phyloP scores from a whole-genome alignment of 2,113 vertebrate genomes.

The Sardina pilchardus region DNA sequence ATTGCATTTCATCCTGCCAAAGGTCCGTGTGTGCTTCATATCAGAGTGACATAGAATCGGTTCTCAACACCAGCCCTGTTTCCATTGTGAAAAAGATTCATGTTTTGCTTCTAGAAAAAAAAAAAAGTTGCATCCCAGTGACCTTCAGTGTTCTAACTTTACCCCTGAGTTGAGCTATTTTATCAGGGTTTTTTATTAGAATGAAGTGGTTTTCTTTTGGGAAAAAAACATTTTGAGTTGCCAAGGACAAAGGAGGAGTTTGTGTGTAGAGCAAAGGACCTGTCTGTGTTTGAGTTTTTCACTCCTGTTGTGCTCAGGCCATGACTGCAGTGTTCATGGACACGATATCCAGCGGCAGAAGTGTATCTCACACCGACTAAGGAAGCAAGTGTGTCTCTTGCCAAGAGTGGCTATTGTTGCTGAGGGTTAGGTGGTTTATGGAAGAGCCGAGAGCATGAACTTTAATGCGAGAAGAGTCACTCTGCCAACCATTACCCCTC shows the following conservation, averaged over 20 bases:
- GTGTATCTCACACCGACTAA: slow-evolving; percentile 22
- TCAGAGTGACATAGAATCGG: not conserved
- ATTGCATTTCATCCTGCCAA: not conserved
- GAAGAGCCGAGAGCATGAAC: slow-evolving; percentile 73
- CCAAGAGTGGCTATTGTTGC: not conserved
- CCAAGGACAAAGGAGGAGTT: slow-evolving; percentile 88
- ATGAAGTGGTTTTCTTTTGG: slow-evolving; percentile 52
- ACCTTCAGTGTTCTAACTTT: slow-evolving; percentile 46
- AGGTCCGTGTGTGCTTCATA: not conserved
- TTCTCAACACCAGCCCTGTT: slow-evolving; percentile 3
- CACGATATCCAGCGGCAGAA: slow-evolving; percentile 21
- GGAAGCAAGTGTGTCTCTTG: not conserved
- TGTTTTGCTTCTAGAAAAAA: not conserved
- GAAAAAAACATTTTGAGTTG: slow-evolving; percentile 57
- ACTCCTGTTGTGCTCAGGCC: slow-evolving; percentile 53
- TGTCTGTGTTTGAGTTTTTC: slow-evolving; percentile 67
- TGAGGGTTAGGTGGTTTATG: slow-evolving; percentile 9
- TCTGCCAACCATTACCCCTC: slow-evolving; percentile 84
- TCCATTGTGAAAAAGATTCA: not conserved
- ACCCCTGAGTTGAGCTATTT: slow-evolving; percentile 55
- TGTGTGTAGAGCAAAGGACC: slow-evolving; percentile 70
- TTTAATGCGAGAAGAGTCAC: slow-evolving; percentile 88
- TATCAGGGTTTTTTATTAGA: slow-evolving; percentile 58
- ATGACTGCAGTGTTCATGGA: not conserved
- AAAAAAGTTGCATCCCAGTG: slow-evolving; percentile 7